Conservation (phyloP, 2,113 vertebrate species). For the Melanocharis versteri region DNA sequence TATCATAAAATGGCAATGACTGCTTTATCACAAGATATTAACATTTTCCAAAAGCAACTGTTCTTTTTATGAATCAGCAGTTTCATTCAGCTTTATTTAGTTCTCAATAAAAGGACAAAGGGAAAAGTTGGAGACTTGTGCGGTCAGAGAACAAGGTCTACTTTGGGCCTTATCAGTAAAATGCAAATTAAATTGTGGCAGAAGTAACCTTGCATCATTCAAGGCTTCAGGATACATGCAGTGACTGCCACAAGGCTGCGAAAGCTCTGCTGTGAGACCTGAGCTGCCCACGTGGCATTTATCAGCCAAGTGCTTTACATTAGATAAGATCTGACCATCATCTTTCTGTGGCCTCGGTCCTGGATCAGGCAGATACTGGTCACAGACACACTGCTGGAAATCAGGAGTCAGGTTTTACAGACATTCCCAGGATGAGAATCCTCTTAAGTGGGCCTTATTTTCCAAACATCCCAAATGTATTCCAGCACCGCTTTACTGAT, state of each 20-base stretch:
- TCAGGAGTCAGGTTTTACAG: not conserved
- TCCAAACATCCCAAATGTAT: not conserved
- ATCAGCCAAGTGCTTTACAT: not conserved
- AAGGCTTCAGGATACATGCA: not conserved
- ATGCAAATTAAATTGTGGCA: not conserved
- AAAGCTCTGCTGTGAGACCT: not conserved
- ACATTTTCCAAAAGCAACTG: slow-evolving; percentile 23
- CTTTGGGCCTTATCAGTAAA: not conserved
- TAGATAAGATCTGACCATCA: not conserved
- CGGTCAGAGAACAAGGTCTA: not conserved
- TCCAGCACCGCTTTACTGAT: not conserved
- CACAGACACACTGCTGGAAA: not conserved
- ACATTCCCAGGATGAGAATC: not conserved
- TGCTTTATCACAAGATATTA: slow-evolving; percentile 55
- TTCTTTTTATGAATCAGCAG: slow-evolving; percentile 13
- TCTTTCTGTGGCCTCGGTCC: fast-evolving
- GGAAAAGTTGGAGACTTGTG: not conserved
- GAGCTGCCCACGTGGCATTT: not conserved
- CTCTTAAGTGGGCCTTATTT: not conserved
- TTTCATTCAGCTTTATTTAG: not conserved
- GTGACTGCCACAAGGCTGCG: not conserved
- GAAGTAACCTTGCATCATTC: not conserved
- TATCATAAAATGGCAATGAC: slow-evolving; percentile 36
- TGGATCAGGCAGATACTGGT: not conserved
- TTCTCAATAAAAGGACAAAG: not conserved